Evolutionary conservation across 2,888 invertebrate species (phyloP), one percentile per base, ranked within the genome.

Genomic region (Rhagonycha lutea): DNA sequence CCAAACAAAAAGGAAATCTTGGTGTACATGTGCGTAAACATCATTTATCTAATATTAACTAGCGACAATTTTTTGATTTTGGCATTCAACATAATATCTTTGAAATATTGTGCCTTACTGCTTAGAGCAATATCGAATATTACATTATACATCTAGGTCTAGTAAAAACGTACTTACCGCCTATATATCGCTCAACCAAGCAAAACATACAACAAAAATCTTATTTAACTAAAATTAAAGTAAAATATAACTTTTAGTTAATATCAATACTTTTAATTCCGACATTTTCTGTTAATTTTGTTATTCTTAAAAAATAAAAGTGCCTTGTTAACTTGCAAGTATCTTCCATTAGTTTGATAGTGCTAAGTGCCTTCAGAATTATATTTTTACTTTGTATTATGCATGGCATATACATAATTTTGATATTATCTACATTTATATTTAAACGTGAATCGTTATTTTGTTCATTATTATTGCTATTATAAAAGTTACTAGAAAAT

Each of bases 21-120:
- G 94, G 94, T 82, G 94, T 95, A 23, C 95, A 95, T 87, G 93
- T 94, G 81, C 91, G 94, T 81, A 94, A 95, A 85, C 94, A 94
- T 89, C 95, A 95, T 90, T 61, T 69, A 11, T 14, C 69, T 26
- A 24, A 26, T 24, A n/a, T 26, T 47, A 47, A 47, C 14, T 68
- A 32, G 28, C 68, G 32, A 32, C 63, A 63, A 24, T 18, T 32
- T 68, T 12, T 18, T 32, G 7, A 29, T 29, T 68, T 29, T 29
- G 11, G n/a, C 18, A 12, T n/a, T 9, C 24, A 14, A 29, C 24
- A 68, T 28, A 10, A 68, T 47, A n/a, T 24, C 24, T 65, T 24
- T 24, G 12, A 4, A 24, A 24, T 65, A 12, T 24, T 65, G 63
- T 65, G 63, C 24, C 63, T 65, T 65, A 65, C 47, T 47, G 47